Evolutionary conservation across 1,140 invertebrate genomes (phyloP).

Genomic region (Drosophila busckii): DNA sequence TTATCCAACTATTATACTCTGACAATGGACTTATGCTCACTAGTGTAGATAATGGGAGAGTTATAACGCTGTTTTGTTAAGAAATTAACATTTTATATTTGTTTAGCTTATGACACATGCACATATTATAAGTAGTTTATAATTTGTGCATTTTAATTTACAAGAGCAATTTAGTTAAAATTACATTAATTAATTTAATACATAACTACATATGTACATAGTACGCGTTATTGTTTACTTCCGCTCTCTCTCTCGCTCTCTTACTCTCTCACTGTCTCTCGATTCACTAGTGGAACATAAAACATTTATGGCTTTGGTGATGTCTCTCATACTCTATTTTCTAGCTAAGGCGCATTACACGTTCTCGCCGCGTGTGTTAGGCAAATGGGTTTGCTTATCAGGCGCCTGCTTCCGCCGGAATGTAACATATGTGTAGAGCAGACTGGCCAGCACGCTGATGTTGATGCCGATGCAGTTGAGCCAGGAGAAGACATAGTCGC

Average conservation of each 20-base stretch:
- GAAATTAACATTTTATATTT: too few species aligned
- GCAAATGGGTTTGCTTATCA: slow-evolving; percentile 79
- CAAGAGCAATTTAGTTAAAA: slow-evolving; percentile 21
- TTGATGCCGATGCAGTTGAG: slow-evolving; percentile 97
- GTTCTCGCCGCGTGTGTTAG: slow-evolving; percentile 78
- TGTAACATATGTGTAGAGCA: slow-evolving; percentile 89
- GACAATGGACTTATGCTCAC: too few species aligned
- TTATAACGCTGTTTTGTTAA: too few species aligned
- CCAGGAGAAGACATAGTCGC: slow-evolving; percentile 96
- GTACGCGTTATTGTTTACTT: not conserved
- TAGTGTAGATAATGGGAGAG: too few species aligned
- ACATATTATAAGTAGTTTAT: slow-evolving; percentile 6
- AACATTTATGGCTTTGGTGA: slow-evolving; percentile 45
- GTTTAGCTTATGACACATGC: slow-evolving; percentile 29
- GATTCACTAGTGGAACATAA: slow-evolving; percentile 22
- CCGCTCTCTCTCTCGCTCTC: slow-evolving; percentile 8
- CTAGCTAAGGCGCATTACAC: slow-evolving; percentile 76
- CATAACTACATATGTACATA: slow-evolving; percentile 41
- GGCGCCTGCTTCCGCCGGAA: slow-evolving; percentile 82
- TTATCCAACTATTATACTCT: too few species aligned
- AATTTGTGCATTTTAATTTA: slow-evolving; percentile 17
- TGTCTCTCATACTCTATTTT: slow-evolving; percentile 1
- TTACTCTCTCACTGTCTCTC: not conserved
- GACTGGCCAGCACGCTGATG: slow-evolving; percentile 91
- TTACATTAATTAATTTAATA: slow-evolving; percentile 24